phyloP scores from a whole-genome alignment of 2,888 invertebrate species.

The Baronia brevicornis region DNA sequence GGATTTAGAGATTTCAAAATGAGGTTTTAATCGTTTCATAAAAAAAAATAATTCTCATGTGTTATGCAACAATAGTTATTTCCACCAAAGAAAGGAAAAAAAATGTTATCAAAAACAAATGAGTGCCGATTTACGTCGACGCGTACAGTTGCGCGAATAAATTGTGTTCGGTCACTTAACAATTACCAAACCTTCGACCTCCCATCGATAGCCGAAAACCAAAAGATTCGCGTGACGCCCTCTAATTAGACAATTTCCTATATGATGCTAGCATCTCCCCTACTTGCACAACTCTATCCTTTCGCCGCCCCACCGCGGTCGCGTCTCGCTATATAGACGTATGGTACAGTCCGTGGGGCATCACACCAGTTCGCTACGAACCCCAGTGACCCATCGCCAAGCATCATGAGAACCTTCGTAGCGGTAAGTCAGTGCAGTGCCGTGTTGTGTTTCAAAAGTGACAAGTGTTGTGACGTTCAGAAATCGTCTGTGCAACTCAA shows the following conservation, averaged over 20 bases:
- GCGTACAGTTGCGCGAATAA: background rate
- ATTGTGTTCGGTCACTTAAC: background rate
- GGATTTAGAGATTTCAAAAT: no score
- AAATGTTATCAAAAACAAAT: no score
- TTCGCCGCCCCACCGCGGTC: conserved; percentile 68
- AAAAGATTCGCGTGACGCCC: conserved; percentile 54
- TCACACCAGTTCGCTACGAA: conserved; percentile 63
- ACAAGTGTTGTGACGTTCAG: conserved; percentile 60
- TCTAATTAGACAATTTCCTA: conserved; percentile 65
- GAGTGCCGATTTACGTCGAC: background rate
- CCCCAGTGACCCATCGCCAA: conserved; percentile 68
- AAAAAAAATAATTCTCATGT: no score
- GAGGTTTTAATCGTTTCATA: no score
- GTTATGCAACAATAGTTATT: no score
- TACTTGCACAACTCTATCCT: conserved; percentile 70
- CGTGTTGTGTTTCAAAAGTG: conserved; percentile 44
- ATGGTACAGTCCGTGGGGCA: conserved; percentile 42
- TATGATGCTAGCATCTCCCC: conserved; percentile 59
- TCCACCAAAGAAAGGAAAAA: no score
- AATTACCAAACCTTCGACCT: conserved; percentile 37
- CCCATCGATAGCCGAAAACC: conserved; percentile 29
- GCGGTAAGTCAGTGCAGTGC: conserved; percentile 68
- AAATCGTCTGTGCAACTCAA: conserved; percentile 39
- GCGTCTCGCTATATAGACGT: conserved; percentile 59
- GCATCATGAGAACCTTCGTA: conserved; percentile 72